Evolutionary conservation across 2,113 vertebrate genomes (phyloP), one percentile per base, ranked within the genome.

Genomic region (Hemiscyllium ocellatum): DNA sequence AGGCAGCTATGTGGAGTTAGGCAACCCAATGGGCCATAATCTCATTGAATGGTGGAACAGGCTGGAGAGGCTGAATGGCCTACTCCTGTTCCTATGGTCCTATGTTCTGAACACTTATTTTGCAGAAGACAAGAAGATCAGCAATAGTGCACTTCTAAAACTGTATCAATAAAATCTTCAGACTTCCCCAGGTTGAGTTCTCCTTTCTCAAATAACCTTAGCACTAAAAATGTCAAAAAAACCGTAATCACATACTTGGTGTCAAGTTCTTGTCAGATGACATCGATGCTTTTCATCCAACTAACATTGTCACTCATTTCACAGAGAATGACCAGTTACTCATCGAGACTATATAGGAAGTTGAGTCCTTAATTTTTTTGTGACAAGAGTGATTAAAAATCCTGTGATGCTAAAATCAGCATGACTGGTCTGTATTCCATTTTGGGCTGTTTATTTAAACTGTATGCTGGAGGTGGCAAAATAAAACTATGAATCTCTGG

Each of bases 61-160:
- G 56, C 56, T 61, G 56, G 56, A 61, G 56, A 12, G 56, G 56
- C 10, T 61, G 56, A 61, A 61, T 61, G 12, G 56, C 56, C 56
- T 61, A 61, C 7, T 61, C 0, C 56, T 61, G 56, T 61, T 61
- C 12, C 56, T 61, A 61, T 61, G 56, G 56, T 61, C 56, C 56
- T 61, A 47, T 42, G 69, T 37, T 95, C 66, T 90, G 95, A 89
- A 95, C 37, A 50, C 95, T 95, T 86, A 65, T 26, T 22, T 22
- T 20, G 42, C 85, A 20, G 50, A 50, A 3, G 29, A 33, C 1
- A 20, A 70, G 72, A 90, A 89, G 66, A 47, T 52, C 24, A 76
- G n/a, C 66, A 70, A 52, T 47, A 52, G 24, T 47, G 42, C 42
- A 47, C 42, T 47, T 50, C 1, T 89, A 37, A 33, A 24, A 85